Percentiles rank a stretch among this genome's conserved stretches.
These are phyloP conservation scores for Otolemur crassicaudatus DNA, from an alignment of 2,797 vertebrate species.

Conservation along the genomic window DNA sequence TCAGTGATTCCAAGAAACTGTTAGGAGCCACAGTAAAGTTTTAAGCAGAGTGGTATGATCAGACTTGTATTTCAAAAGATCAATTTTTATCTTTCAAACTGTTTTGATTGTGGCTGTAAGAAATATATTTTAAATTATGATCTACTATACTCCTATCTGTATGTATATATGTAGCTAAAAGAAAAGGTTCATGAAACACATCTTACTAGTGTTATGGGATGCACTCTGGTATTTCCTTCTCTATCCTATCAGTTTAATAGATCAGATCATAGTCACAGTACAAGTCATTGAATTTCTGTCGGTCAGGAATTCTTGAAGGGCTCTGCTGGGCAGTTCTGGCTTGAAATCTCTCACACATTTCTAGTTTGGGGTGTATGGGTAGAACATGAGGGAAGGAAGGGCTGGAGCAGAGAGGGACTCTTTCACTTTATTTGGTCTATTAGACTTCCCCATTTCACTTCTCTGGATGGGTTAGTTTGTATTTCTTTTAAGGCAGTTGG, in stretches of 20 bases:
- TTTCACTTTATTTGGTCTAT: neutral
- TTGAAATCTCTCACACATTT: neutral
- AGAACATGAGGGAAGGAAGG: neutral
- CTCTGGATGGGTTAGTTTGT: neutral
- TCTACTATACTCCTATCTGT: neutral
- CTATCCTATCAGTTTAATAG: neutral
- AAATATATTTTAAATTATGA: slow-evolving; percentile 29
- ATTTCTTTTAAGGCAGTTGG: slow-evolving; percentile 20
- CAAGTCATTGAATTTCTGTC: slow-evolving; percentile 29
- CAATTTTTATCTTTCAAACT: neutral
- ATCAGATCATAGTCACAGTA: neutral
- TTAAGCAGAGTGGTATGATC: slow-evolving; percentile 21
- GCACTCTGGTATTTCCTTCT: neutral
- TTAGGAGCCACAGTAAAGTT: neutral
- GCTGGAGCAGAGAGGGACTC: neutral
- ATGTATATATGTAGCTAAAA: neutral
- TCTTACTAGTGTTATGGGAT: neutral
- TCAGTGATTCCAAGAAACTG: neutral
- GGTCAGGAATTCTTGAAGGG: neutral
- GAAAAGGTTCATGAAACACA: slow-evolving; percentile 1
- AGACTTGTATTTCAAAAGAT: slow-evolving; percentile 61
- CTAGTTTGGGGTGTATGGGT: neutral
- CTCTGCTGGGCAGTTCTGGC: neutral
- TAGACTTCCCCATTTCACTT: neutral
- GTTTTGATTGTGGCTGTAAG: neutral